Conservation (phyloP, 23 tunicate species). For the Botrylloides violaceus region DNA sequence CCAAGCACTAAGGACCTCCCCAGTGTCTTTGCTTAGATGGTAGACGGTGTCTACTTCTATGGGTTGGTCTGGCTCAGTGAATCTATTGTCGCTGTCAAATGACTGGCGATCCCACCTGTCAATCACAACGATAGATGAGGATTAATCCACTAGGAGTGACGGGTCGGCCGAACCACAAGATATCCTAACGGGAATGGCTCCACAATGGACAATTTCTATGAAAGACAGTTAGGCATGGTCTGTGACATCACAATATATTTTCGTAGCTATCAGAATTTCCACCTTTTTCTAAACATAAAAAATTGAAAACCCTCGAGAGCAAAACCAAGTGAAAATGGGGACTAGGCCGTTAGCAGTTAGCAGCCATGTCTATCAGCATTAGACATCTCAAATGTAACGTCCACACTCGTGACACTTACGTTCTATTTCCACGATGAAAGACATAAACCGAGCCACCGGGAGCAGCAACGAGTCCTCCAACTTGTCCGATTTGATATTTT, state of each 20-base stretch:
- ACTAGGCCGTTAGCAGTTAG: too few relatives aligned
- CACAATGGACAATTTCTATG: too few relatives aligned
- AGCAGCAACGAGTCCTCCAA: slow-evolving; percentile 85
- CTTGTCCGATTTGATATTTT: slow-evolving; percentile 37
- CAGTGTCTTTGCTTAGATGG: slow-evolving; percentile 21
- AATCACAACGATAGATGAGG: too few relatives aligned
- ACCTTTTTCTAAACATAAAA: background rate
- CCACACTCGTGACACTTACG: slow-evolving; percentile 35
- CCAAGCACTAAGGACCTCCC: slow-evolving; percentile 39
- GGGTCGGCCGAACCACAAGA: too few relatives aligned
- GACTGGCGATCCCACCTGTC: slow-evolving; percentile 62
- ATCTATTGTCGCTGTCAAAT: slow-evolving; percentile 30
- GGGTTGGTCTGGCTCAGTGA: slow-evolving; percentile 35
- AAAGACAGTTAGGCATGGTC: too few relatives aligned
- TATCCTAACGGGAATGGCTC: too few relatives aligned
- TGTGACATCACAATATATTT: too few relatives aligned
- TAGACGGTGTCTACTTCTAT: slow-evolving; percentile 38
- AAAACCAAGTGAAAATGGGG: too few relatives aligned
- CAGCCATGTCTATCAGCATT: too few relatives aligned
- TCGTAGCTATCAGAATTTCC: too few relatives aligned
- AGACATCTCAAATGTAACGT: too few relatives aligned
- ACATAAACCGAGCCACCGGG: slow-evolving; percentile 51
- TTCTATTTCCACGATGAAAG: slow-evolving; percentile 77
- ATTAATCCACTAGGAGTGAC: too few relatives aligned
- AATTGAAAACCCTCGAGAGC: background rate